phyloP scores from a whole-genome alignment of 2,888 invertebrate genomes.

The Pristionchus entomophagus region DNA sequence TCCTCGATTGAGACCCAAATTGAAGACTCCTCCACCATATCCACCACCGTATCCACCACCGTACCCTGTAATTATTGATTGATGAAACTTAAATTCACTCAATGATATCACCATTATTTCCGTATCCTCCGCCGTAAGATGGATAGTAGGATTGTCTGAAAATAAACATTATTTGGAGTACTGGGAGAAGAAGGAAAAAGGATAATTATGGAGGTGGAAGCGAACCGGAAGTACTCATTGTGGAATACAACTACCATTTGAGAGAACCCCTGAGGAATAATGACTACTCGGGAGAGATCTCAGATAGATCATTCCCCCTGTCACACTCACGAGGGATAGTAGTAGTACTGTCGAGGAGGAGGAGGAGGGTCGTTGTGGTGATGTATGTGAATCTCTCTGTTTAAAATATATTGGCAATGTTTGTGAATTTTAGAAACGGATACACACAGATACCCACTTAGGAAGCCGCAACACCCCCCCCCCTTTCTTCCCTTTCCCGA shows the following conservation, averaged over 20 bases:
- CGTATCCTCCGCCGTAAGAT: conserved; percentile 9
- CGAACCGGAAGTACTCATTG: neutral
- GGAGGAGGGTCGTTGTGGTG: neutral
- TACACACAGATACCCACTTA: neutral
- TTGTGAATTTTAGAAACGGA: neutral
- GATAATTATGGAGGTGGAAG: neutral
- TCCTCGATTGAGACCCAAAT: conserved; percentile 15
- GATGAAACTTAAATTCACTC: too few species aligned
- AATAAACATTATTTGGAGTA: neutral
- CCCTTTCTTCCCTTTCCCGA: too few species aligned
- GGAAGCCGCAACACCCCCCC: neutral
- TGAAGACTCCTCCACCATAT: conserved; percentile 14
- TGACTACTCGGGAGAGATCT: too few species aligned
- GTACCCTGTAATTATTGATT: neutral
- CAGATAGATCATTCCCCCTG: neutral
- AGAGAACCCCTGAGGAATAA: neutral
- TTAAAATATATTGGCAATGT: neutral
- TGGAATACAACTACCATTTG: too few species aligned
- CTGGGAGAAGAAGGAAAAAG: neutral
- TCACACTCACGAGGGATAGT: conserved; percentile 4
- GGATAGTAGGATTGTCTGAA: conserved; percentile 29
- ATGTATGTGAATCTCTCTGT: conserved; percentile 32
- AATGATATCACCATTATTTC: neutral
- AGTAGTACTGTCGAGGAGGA: conserved; percentile 9
- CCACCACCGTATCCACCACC: conserved; percentile 31